phyloP scores from a whole-genome alignment of 2,888 invertebrate species.

The Dendrolimus pini region DNA sequence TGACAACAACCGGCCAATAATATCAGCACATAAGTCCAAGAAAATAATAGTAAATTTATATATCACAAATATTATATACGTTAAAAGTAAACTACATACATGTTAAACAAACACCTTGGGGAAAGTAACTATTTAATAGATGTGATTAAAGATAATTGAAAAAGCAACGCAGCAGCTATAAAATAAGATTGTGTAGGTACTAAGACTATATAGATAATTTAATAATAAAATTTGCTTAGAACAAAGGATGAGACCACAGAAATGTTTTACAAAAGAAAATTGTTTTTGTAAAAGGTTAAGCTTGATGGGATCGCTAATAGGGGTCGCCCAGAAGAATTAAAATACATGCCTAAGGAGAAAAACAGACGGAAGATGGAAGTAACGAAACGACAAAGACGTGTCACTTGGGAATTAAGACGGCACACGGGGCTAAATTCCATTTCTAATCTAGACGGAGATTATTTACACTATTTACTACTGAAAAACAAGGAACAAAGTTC shows the following conservation, averaged over 20 bases:
- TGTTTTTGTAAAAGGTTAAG: slow-evolving; percentile 19
- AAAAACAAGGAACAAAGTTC: slow-evolving; percentile 39
- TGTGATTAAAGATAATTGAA: slow-evolving; percentile 11
- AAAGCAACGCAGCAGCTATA: slow-evolving; percentile 27
- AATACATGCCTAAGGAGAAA: slow-evolving; percentile 47
- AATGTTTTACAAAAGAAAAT: slow-evolving; percentile 17
- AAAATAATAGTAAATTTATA: not conserved
- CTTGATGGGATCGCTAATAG: slow-evolving; percentile 27
- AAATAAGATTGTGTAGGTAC: not conserved
- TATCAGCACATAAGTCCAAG: no score
- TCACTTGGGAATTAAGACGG: slow-evolving; percentile 39
- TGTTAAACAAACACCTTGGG: slow-evolving; percentile 10
- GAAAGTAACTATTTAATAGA: slow-evolving; percentile 3
- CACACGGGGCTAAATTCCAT: slow-evolving; percentile 37
- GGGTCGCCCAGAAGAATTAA: slow-evolving; percentile 36
- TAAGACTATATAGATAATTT: slow-evolving; percentile 5
- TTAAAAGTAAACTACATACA: slow-evolving; percentile 15
- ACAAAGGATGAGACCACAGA: slow-evolving; percentile 14
- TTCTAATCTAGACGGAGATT: slow-evolving; percentile 40
- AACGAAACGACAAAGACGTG: slow-evolving; percentile 35
- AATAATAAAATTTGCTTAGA: slow-evolving; percentile 13
- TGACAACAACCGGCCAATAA: slow-evolving; percentile 14
- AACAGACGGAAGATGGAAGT: slow-evolving; percentile 25
- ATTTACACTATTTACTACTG: slow-evolving; percentile 30
- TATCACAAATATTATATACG: not conserved